Conservation (phyloP, 2,888 invertebrate genomes). For the Pasiphila rectangulata region DNA sequence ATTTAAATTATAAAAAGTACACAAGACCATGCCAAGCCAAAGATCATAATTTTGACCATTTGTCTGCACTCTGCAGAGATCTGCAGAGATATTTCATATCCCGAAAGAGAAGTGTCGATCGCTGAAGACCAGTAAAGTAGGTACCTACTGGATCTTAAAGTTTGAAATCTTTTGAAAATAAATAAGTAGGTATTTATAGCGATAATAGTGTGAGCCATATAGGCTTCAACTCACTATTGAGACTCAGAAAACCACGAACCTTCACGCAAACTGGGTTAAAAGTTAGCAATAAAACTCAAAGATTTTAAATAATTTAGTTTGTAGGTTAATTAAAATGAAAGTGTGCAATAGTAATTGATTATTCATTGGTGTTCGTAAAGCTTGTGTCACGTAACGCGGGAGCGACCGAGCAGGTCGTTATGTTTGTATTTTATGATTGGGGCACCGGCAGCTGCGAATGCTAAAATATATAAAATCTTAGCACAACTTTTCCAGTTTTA, state of each 20-base stretch:
- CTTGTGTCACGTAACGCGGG: conserved; percentile 69
- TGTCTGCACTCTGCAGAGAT: too few species aligned
- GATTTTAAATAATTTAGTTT: conserved; percentile 1
- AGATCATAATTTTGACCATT: too few species aligned
- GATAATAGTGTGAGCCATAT: too few species aligned
- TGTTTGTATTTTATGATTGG: conserved; percentile 70
- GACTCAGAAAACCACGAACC: conserved; percentile 11
- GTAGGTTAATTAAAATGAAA: conserved; percentile 52
- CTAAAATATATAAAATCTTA: conserved; percentile 71
- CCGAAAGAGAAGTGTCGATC: too few species aligned
- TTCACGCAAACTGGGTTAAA: conserved; percentile 11
- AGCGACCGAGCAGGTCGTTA: conserved; percentile 64
- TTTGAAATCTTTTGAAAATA: too few species aligned
- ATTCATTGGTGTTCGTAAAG: conserved; percentile 55
- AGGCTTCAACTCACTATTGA: too few species aligned
- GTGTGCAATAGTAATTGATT: conserved; percentile 47
- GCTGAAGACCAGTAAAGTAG: too few species aligned
- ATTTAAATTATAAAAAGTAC: too few species aligned
- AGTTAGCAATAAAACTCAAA: background rate
- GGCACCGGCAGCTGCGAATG: conserved; percentile 52
- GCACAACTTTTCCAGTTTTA: conserved; percentile 49
- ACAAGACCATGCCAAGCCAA: too few species aligned
- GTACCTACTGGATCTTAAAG: too few species aligned
- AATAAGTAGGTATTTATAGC: too few species aligned
- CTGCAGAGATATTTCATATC: too few species aligned